Base-by-base conservation (phyloP, 2,113 vertebrate species). In the Catharus bicknelli region DNA sequence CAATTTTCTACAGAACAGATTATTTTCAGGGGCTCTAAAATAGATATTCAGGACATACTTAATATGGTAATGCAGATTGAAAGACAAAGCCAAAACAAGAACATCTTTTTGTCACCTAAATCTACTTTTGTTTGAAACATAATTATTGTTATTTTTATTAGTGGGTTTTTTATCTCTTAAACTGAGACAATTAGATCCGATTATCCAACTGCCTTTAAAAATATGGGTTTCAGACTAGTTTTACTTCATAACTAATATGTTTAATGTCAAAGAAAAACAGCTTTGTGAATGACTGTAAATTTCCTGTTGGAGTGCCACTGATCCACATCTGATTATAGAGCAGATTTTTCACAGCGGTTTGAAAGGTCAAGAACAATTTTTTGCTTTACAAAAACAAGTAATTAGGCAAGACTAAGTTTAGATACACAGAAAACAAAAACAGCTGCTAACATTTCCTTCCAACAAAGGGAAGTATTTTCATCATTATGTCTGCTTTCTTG, bases 321-420 rank as follows among this genome's bases (percentile, higher is more conserved):
- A 90, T 77, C 32, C 47, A 26, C 0, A 0, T 64, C 42, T 90
- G 59, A 61, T 73, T 68, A 75, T 12, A 82, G 11, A 90, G 22
- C 19, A 57, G 16, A 51, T 87, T 73, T 91, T 20, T 38, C 42
- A 79, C n/a, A 69, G 23, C 54, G 22, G 23, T 93, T 92, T 72
- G 66, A 94, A 90, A 95, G 89, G 81, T 92, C 83, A 92, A 68
- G 62, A 93, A 34, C 12, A 87, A 79, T 58, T 43, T 82, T 76
- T 89, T 87, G 12, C 20, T 51, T 59, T 58, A 64, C 16, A 47
- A 76, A 96, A 76, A 61, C 34, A 92, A 79, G 77, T 66, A 42
- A 64, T 32, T 90, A 66, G 66, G 27, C 29, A 82, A 84, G 83
- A 54, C 29, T 57, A 72, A 42, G 22, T 75, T 92, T 86, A 79